A percentile compares a stretch with the other conserved stretches of the same genome.
These are phyloP conservation scores for Dasyornis broadbenti DNA, from an alignment of 2,113 vertebrate species.

Conservation along the genomic window DNA sequence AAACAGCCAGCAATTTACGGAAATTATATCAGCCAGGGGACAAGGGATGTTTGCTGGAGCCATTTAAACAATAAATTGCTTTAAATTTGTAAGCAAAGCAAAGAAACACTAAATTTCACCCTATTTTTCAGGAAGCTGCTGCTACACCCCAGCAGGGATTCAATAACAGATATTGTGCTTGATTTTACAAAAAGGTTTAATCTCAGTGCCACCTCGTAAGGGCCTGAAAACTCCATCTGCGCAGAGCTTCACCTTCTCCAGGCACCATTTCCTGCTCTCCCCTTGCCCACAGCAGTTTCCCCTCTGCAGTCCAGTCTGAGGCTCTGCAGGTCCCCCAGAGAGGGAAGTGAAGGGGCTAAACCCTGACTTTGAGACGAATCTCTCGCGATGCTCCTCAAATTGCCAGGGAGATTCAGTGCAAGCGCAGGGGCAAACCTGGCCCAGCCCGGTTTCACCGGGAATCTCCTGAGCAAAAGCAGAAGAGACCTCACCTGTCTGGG, in stretches of 20 bases:
- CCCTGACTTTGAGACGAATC: neutral
- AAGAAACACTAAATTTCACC: neutral
- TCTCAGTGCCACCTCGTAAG: neutral
- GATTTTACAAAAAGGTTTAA: neutral
- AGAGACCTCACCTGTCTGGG: neutral
- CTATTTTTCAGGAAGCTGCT: neutral
- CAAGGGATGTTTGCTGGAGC: neutral
- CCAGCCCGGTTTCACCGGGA: neutral
- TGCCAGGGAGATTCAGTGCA: neutral
- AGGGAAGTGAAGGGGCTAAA: fast-evolving
- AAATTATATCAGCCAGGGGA: neutral
- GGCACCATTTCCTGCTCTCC: neutral
- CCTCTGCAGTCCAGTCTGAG: neutral
- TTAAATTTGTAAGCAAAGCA: neutral
- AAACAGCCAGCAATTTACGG: neutral
- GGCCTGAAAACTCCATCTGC: neutral
- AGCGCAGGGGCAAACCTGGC: neutral
- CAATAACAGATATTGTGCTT: neutral
- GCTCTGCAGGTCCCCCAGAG: neutral
- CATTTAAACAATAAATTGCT: conserved; percentile 7
- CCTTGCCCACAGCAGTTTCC: neutral
- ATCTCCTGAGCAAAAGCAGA: neutral
- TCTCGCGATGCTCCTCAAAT: too few species aligned
- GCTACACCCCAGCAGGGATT: neutral
- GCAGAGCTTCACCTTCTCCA: neutral